These are phyloP conservation scores for Cynopterus brachyotis DNA, from an alignment of 2,113 vertebrate species.

Conservation along the genomic window DNA sequence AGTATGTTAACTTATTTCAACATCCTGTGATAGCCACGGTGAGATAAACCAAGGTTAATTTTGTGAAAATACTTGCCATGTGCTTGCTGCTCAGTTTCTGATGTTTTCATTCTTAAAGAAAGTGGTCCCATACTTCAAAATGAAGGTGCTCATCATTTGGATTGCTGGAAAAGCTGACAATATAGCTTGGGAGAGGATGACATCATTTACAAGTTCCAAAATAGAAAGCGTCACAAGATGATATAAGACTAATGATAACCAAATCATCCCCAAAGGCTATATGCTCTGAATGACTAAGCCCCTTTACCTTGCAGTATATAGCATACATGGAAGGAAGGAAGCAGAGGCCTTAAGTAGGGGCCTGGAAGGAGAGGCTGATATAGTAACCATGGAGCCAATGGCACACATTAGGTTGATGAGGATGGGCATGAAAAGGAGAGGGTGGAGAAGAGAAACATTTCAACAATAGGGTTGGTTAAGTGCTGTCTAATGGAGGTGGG, in stretches of 20 bases:
- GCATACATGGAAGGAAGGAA: neutral
- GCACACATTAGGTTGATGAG: neutral
- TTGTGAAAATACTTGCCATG: neutral
- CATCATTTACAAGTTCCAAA: conserved; percentile 38
- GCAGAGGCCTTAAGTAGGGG: neutral
- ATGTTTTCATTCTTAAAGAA: conserved; percentile 32
- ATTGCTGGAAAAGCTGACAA: neutral
- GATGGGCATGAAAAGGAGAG: neutral
- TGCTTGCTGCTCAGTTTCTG: neutral
- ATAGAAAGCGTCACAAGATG: conserved; percentile 11
- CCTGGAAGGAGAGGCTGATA: neutral
- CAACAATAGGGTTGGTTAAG: neutral
- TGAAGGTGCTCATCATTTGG: neutral
- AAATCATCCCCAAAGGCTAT: neutral
- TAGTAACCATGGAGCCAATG: neutral
- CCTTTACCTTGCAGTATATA: neutral
- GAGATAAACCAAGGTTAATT: neutral
- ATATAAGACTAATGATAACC: neutral
- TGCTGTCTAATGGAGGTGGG: neutral
- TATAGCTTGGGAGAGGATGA: neutral
- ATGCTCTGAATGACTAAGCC: neutral
- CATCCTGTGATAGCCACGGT: neutral
- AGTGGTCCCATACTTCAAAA: conserved; percentile 2
- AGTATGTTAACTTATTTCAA: conserved; percentile 26
- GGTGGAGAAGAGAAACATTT: neutral